These are phyloP conservation scores for Dione juno DNA, from an alignment of 2,888 invertebrate genomes.

Conservation along the genomic window DNA sequence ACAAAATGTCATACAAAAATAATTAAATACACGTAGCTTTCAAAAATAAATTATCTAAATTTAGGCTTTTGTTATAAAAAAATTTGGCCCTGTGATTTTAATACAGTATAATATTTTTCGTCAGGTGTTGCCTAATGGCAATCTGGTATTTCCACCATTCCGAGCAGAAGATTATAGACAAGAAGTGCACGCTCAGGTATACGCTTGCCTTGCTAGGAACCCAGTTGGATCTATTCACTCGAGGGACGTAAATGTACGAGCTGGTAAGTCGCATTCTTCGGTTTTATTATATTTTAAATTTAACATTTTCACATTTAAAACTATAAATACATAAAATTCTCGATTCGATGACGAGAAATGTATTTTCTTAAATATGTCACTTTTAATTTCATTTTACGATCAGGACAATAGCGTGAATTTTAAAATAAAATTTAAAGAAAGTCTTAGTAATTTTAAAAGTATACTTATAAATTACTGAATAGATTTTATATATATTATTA, in stretches of 20 bases:
- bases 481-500: neutral
- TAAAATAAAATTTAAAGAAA: neutral
- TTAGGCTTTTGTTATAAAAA: neutral
- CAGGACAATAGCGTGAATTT: neutral
- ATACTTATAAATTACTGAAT: neutral
- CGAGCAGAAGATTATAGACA: conserved; percentile 96
- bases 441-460: too few relatives aligned
- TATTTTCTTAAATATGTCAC: neutral
- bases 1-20: too few relatives aligned
- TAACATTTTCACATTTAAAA: neutral
- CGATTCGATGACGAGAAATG: neutral
- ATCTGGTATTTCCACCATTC: conserved; percentile 96
- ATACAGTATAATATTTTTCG: conserved; percentile 3
- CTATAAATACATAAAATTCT: neutral
- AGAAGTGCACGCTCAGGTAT: conserved; percentile 96
- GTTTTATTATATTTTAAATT: too few relatives aligned
- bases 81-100: too few relatives aligned
- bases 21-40: too few relatives aligned
- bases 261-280: conserved; percentile 92
- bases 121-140: conserved; percentile 94
- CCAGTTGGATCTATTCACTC: conserved; percentile 95
- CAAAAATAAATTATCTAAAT: too few relatives aligned
- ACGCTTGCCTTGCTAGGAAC: conserved; percentile 95
- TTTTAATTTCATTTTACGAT: too few relatives aligned
- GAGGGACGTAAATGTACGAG: conserved; percentile 95